Conservation (phyloP, 2,113 vertebrate genomes). For the Hippolais icterina region DNA sequence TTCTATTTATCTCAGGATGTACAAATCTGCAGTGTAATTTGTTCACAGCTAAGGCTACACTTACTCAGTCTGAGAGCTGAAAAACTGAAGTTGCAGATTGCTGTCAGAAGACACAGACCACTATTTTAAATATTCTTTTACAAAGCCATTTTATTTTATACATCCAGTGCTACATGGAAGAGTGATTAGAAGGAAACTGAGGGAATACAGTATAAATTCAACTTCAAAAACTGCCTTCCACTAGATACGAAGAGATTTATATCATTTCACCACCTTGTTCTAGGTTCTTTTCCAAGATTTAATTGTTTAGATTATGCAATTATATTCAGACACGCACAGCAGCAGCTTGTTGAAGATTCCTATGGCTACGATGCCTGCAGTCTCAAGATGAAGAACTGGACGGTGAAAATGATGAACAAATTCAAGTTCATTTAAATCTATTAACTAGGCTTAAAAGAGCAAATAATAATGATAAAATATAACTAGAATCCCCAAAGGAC, state of each 20-base stretch:
- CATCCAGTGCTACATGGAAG: neutral
- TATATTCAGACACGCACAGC: neutral
- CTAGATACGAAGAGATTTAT: neutral
- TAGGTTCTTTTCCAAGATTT: neutral
- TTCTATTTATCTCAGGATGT: slow-evolving; percentile 38
- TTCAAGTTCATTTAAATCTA: neutral
- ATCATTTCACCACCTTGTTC: neutral
- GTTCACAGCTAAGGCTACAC: neutral
- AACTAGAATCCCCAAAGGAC: neutral
- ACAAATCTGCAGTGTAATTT: slow-evolving; percentile 27
- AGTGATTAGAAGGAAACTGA: neutral
- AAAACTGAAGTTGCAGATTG: neutral
- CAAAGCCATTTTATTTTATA: neutral
- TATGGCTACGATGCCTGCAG: neutral
- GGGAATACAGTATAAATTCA: neutral
- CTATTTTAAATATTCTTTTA: slow-evolving; percentile 2
- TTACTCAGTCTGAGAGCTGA: neutral
- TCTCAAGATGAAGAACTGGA: neutral
- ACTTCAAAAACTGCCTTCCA: neutral
- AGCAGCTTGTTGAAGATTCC: neutral
- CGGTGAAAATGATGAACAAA: neutral
- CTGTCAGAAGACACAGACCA: neutral
- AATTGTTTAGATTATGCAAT: neutral
- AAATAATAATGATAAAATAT: neutral
- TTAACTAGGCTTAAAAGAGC: neutral